Percentiles rank a stretch among this genome's conserved stretches.
Conservation (phyloP, 1,140 invertebrate genomes). For the Portunus trituberculatus region DNA sequence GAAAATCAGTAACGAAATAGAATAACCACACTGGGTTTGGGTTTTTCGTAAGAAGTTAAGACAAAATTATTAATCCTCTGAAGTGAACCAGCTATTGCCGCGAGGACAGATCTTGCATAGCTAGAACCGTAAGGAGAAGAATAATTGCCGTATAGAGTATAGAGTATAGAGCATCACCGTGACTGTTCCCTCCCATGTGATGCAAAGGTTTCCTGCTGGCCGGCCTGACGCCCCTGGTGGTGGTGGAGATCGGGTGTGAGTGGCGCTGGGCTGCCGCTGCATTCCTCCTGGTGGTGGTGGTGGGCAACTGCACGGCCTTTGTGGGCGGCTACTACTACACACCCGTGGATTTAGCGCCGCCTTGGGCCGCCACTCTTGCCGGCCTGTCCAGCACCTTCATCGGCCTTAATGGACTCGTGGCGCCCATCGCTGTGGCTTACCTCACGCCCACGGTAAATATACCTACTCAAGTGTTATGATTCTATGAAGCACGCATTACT, state of each 20-base stretch:
- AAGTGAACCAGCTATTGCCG: too few species aligned
- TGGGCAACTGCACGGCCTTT: constrained; percentile 38
- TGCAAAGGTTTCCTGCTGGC: constrained; percentile 46
- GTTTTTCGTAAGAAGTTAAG: too few species aligned
- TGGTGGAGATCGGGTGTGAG: constrained; percentile 41
- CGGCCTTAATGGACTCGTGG: constrained; percentile 28
- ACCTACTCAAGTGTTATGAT: background rate
- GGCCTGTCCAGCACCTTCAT: constrained; percentile 32
- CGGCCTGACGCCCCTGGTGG: constrained; percentile 36
- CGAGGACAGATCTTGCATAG: too few species aligned
- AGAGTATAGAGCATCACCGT: too few species aligned
- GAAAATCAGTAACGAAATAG: too few species aligned
- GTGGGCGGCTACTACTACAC: constrained; percentile 52
- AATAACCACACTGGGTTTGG: too few species aligned
- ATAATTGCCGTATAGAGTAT: too few species aligned
- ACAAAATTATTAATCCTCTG: too few species aligned
- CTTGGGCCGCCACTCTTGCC: constrained; percentile 40
- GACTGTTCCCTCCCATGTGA: background rate
- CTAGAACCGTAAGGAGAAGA: too few species aligned
- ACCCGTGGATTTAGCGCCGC: constrained; percentile 35
- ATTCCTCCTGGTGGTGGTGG: constrained; percentile 32
- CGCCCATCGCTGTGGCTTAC: constrained; percentile 14
- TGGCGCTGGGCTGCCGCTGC: constrained; percentile 27
- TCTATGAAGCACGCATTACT: background rate
- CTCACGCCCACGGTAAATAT: constrained; percentile 35